Percentiles rank a stretch among this genome's conserved stretches.
Conservation (phyloP, 2,888 invertebrate species). For the Adineta ricciae region DNA sequence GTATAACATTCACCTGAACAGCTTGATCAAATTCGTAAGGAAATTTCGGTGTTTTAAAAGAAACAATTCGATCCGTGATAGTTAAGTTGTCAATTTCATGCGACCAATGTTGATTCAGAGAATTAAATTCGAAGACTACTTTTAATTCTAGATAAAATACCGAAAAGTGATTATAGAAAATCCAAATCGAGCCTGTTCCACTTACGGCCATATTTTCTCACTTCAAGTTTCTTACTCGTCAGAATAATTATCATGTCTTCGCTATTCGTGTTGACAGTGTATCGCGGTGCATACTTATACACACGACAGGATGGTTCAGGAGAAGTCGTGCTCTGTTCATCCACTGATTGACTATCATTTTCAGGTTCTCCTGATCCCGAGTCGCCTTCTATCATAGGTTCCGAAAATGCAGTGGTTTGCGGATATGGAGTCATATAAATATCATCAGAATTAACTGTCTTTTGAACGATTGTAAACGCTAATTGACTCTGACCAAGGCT, state of each 20-base stretch:
- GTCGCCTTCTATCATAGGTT: neutral
- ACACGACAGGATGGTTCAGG: neutral
- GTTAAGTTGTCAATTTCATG: neutral
- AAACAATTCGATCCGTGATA: neutral
- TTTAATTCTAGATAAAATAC: neutral
- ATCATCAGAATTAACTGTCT: neutral
- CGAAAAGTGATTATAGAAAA: neutral
- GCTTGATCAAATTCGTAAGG: neutral
- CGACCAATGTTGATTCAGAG: neutral
- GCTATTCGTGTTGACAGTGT: neutral
- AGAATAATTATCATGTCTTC: neutral
- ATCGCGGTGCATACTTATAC: neutral
- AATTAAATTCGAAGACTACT: neutral
- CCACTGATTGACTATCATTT: neutral
- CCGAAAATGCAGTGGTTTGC: neutral
- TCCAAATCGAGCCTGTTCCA: too few relatives aligned
- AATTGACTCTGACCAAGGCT: neutral
- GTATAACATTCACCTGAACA: neutral
- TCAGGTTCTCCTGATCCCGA: neutral
- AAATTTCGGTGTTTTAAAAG: neutral
- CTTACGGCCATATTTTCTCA: neutral
- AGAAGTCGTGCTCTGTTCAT: neutral
- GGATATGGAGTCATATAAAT: too few relatives aligned
- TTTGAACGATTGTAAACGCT: neutral
- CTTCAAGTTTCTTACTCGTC: neutral